Evolutionary conservation across 1,140 invertebrate species (phyloP).

Genomic region (Diabrotica undecimpunctata): DNA sequence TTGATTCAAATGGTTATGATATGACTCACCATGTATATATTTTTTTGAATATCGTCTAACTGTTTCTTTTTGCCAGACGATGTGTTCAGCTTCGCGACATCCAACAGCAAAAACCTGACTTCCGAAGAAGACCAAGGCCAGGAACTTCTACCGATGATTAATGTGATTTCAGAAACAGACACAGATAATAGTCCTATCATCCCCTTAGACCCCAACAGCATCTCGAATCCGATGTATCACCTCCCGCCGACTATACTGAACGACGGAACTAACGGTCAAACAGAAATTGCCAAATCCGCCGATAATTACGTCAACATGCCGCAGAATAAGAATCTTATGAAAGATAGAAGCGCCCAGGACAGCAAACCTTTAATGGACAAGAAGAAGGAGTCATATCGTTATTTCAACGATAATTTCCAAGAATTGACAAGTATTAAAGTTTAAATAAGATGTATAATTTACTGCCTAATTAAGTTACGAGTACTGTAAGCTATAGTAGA

Average conservation of each 20-base stretch:
- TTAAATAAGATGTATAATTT: background rate
- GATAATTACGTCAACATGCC: constrained; percentile 63
- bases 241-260: constrained; percentile 20
- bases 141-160: constrained; percentile 58
- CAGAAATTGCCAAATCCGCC: constrained; percentile 49
- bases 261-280: constrained; percentile 34
- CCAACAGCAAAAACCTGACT: constrained; percentile 35
- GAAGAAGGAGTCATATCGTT: constrained; percentile 11
- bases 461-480: no score
- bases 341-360: constrained; percentile 39
- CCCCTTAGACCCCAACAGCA: constrained; percentile 32
- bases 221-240: constrained; percentile 42
- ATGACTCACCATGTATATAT: background rate
- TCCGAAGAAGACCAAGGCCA: constrained; percentile 48
- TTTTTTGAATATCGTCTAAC: background rate
- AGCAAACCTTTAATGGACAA: constrained; percentile 15
- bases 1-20: no score
- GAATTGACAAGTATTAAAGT: constrained; percentile 31
- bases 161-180: constrained; percentile 48
- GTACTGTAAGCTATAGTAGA: no score
- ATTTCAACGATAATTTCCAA: constrained; percentile 28
- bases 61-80: background rate
- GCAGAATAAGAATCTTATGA: constrained; percentile 52
- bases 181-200: constrained; percentile 30
- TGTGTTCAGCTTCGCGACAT: constrained; percentile 44